These are phyloP conservation scores for Drosophila burlai DNA, from an alignment of 1,140 invertebrate genomes.

Conservation along the genomic window DNA sequence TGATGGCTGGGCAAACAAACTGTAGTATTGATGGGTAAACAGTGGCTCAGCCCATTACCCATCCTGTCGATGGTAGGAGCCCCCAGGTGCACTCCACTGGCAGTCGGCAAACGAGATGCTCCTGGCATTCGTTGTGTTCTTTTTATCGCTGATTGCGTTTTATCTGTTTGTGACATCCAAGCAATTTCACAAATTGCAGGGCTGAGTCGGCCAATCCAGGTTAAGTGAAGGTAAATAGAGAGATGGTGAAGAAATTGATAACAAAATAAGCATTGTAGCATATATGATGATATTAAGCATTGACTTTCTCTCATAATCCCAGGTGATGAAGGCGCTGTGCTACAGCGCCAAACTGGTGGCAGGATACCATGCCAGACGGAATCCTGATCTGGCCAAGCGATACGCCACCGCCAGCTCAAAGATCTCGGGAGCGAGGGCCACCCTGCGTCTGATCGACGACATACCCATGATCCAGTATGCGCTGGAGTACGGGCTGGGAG, in stretches of 20 bases:
- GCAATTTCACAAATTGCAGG: slow-evolving; percentile 70
- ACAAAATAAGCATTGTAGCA: neutral
- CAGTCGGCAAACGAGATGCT: slow-evolving; percentile 47
- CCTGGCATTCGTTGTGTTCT: slow-evolving; percentile 60
- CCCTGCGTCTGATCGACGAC: slow-evolving; percentile 91
- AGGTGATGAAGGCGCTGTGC: slow-evolving; percentile 89
- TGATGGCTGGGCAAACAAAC: slow-evolving; percentile 45
- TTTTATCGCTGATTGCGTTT: slow-evolving; percentile 69
- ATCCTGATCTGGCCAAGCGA: slow-evolving; percentile 86
- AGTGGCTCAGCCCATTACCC: slow-evolving; percentile 1
- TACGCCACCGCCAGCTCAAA: slow-evolving; percentile 88
- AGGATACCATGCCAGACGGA: slow-evolving; percentile 85
- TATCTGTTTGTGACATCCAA: slow-evolving; percentile 70
- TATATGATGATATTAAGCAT: slow-evolving; percentile 15
- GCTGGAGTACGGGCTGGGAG: slow-evolving; percentile 88
- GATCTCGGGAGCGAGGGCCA: slow-evolving; percentile 89
- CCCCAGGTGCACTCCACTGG: slow-evolving; percentile 16
- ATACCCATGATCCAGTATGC: slow-evolving; percentile 89
- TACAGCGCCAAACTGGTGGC: slow-evolving; percentile 88
- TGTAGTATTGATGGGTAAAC: slow-evolving; percentile 42
- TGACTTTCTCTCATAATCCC: slow-evolving; percentile 11
- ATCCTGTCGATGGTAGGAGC: neutral
- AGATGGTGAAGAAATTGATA: slow-evolving; percentile 1
- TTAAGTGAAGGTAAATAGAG: slow-evolving; percentile 47
- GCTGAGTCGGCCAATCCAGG: slow-evolving; percentile 35